Conservation (phyloP, 2,888 invertebrate genomes). For the Mesochorus sp. region DNA sequence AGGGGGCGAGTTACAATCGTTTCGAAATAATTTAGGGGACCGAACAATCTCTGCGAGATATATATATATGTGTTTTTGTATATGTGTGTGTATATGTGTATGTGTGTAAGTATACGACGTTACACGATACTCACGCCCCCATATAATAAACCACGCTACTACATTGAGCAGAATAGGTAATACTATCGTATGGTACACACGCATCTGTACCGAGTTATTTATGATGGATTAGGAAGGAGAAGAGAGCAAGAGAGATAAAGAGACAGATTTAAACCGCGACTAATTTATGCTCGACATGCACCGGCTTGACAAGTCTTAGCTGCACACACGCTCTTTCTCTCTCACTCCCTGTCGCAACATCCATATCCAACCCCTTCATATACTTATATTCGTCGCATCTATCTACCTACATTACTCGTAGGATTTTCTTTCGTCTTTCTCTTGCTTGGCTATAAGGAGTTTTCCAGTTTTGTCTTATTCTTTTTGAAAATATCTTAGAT, state of each 20-base stretch:
- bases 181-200: constrained; percentile 60
- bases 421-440: no score
- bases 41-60: constrained; percentile 71
- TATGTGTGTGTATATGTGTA: constrained; percentile 36
- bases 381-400: neutral
- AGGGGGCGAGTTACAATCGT: constrained; percentile 68
- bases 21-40: constrained; percentile 81
- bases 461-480: no score
- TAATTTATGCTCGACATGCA: constrained; percentile 77
- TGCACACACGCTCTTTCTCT: constrained; percentile 21
- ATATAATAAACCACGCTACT: constrained; percentile 66
- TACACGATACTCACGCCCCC: constrained; percentile 54
- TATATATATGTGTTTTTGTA: constrained; percentile 40
- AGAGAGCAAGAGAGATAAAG: constrained; percentile 24
- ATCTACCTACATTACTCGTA: no score
- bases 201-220: constrained; percentile 81
- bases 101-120: constrained; percentile 34
- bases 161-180: constrained; percentile 61
- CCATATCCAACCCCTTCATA: neutral
- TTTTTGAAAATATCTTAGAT: no score
- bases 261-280: constrained; percentile 76
- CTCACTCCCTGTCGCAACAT: constrained; percentile 35
- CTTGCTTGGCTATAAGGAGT: no score
- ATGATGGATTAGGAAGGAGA: constrained; percentile 79
- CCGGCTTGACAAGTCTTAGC: constrained; percentile 74